Conservation (phyloP, 2,797 vertebrate species). For the Ptychobarbus kaznakovi region DNA sequence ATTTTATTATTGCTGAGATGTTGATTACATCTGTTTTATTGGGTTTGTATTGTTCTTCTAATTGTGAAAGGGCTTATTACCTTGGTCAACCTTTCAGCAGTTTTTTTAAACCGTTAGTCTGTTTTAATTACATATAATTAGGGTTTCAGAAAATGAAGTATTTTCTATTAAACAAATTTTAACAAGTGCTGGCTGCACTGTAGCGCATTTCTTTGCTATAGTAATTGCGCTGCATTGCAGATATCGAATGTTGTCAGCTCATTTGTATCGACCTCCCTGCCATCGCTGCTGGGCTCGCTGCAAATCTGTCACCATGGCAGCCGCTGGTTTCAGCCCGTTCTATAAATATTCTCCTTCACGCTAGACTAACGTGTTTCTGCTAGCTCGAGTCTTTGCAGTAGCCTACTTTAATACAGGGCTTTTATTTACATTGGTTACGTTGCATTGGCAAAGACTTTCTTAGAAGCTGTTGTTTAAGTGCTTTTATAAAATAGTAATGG, state of each 20-base stretch:
- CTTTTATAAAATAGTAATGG: background rate
- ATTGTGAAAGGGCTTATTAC: background rate
- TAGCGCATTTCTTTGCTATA: slow-evolving; percentile 37
- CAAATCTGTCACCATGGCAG: slow-evolving; percentile 58
- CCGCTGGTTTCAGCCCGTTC: slow-evolving; percentile 51
- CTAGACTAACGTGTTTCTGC: slow-evolving; percentile 54
- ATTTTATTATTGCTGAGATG: background rate
- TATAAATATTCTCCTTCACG: slow-evolving; percentile 62
- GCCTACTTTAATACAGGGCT: slow-evolving; percentile 38
- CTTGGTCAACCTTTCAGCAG: background rate
- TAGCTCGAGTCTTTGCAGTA: slow-evolving; percentile 48
- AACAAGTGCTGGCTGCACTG: slow-evolving; percentile 4
- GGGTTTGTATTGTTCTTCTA: background rate
- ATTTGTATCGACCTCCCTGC: slow-evolving; percentile 53
- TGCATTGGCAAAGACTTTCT: background rate
- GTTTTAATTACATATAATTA: background rate
- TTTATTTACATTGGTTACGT: slow-evolving; percentile 13
- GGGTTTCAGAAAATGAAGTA: background rate
- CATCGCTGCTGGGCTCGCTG: slow-evolving; percentile 52
- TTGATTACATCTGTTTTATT: background rate
- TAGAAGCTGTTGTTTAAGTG: background rate
- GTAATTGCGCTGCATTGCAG: slow-evolving; percentile 55
- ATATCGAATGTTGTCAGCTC: slow-evolving; percentile 44
- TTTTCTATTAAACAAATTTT: background rate
- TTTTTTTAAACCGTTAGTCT: background rate